These are phyloP conservation scores for Geotrupes spiniger DNA, from an alignment of 2,888 invertebrate genomes.

Conservation along the genomic window DNA sequence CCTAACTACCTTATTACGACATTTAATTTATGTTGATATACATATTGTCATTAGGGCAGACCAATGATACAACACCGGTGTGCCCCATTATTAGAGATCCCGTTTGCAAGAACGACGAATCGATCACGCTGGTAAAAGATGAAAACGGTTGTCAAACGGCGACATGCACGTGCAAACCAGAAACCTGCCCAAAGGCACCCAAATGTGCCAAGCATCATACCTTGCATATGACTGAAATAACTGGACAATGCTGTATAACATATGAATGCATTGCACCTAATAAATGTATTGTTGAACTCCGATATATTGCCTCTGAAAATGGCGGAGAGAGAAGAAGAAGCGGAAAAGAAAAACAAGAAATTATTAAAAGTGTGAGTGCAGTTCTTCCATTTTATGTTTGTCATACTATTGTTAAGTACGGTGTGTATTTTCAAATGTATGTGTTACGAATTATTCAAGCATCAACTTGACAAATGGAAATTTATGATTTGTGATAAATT, in stretches of 20 bases:
- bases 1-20: neutral
- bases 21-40: neutral
- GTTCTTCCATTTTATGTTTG: too few species aligned
- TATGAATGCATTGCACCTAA: constrained; percentile 66
- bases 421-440: too few species aligned
- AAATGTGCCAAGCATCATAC: constrained; percentile 60
- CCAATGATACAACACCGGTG: constrained; percentile 50
- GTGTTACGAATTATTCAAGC: too few species aligned
- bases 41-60: constrained; percentile 49
- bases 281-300: constrained; percentile 61
- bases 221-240: constrained; percentile 38
- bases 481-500: too few species aligned
- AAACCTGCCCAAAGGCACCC: constrained; percentile 61
- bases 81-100: constrained; percentile 69
- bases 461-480: too few species aligned
- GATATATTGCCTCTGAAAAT: constrained; percentile 54
- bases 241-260: constrained; percentile 62
- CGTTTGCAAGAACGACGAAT: constrained; percentile 69
- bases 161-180: constrained; percentile 75
- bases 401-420: too few species aligned
- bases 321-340: constrained; percentile 55
- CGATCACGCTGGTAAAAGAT: constrained; percentile 63
- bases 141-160: constrained; percentile 69
- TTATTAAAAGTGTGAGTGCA: constrained; percentile 54
- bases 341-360: constrained; percentile 49